Conservation (phyloP, 1,140 invertebrate genomes). For the Leucophenga varia region DNA sequence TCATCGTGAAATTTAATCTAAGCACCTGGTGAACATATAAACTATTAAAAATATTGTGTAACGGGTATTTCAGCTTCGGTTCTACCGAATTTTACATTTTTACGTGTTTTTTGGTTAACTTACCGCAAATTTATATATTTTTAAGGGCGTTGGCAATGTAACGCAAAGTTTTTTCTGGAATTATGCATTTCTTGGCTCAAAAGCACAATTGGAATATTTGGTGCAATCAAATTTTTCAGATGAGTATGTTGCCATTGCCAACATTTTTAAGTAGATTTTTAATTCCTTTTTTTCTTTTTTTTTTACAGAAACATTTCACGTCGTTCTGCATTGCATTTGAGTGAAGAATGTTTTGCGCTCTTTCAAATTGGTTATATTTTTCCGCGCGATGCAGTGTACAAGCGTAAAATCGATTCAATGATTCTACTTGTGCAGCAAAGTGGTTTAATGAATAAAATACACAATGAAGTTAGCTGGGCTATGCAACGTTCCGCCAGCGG, state of each 20-base stretch:
- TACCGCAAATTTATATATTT: too few species aligned
- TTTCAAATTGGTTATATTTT: conserved; percentile 66
- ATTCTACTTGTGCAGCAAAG: conserved; percentile 64
- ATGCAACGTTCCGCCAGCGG: conserved; percentile 64
- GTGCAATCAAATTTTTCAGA: conserved; percentile 68
- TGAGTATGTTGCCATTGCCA: conserved; percentile 54
- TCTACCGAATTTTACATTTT: too few species aligned
- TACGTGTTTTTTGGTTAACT: too few species aligned
- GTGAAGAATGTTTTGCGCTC: conserved; percentile 69
- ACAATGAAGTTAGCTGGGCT: conserved; percentile 68
- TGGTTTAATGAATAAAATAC: conserved; percentile 67
- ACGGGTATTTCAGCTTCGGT: too few species aligned
- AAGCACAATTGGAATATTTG: conserved; percentile 67
- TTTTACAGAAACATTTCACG: conserved; percentile 57
- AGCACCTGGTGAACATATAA: too few species aligned
- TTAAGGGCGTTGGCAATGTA: conserved; percentile 69
- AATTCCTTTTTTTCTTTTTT: neutral
- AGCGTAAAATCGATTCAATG: conserved; percentile 61
- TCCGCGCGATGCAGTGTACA: conserved; percentile 64
- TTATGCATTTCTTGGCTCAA: conserved; percentile 71
- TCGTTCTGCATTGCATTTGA: conserved; percentile 67
- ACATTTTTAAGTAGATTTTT: too few species aligned
- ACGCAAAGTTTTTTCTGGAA: conserved; percentile 71
- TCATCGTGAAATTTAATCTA: too few species aligned
- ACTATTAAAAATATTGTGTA: too few species aligned